Percentiles rank a stretch among this genome's conserved stretches.
Evolutionary conservation across 92 coral and sea anemone genomes (phyloP).

Genomic region (Pocillopora meandrina): DNA sequence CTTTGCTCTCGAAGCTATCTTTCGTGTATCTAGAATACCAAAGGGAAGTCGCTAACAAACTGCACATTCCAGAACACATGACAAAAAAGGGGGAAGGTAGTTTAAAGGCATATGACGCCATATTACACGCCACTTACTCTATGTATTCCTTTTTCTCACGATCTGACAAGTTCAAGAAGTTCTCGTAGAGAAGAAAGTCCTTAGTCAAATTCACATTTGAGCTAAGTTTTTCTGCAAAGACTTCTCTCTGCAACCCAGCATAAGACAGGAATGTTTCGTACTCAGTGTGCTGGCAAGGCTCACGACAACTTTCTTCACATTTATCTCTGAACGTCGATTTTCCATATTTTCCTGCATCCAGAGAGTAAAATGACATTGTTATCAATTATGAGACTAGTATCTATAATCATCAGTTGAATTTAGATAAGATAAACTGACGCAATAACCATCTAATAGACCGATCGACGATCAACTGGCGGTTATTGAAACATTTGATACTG

Average conservation of each 20-base stretch:
- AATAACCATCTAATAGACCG: neutral
- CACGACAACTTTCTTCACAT: constrained; percentile 33
- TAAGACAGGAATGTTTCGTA: constrained; percentile 54
- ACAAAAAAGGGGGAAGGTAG: too few relatives aligned
- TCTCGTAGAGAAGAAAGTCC: constrained; percentile 11
- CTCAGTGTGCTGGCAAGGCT: constrained; percentile 41
- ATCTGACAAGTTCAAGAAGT: constrained; percentile 11
- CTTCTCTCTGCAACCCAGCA: constrained; percentile 20
- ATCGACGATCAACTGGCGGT: neutral
- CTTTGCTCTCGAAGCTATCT: too few relatives aligned
- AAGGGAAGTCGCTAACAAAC: too few relatives aligned
- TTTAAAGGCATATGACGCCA: neutral
- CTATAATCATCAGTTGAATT: neutral
- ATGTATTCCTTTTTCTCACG: constrained; percentile 12
- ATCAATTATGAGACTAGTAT: neutral
- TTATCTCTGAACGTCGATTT: constrained; percentile 18
- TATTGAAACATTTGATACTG: neutral
- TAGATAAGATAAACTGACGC: neutral
- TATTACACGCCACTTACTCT: constrained; percentile 4
- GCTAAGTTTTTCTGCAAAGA: constrained; percentile 21
- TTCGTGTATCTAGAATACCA: too few relatives aligned
- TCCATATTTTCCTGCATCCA: neutral
- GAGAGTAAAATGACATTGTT: neutral
- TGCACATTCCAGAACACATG: neutral
- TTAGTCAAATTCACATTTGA: neutral